Conservation (phyloP, 2,888 invertebrate species). For the Chloromyia formosa region DNA sequence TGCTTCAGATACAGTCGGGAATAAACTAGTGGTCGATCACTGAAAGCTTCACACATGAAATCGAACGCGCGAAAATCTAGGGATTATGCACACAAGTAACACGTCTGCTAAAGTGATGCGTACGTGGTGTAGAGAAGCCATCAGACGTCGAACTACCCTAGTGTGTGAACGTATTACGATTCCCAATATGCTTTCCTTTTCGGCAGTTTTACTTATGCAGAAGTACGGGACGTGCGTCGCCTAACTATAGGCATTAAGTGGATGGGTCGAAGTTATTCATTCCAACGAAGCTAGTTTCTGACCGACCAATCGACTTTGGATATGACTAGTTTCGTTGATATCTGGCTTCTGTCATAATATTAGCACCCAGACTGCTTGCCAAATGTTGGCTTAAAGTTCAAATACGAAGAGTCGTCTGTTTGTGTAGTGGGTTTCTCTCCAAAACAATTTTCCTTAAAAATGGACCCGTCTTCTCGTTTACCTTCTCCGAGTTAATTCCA, state of each 20-base stretch:
- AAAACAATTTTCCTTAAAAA: slow-evolving; percentile 43
- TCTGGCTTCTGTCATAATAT: too few species aligned
- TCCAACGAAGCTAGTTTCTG: slow-evolving; percentile 30
- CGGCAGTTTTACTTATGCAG: slow-evolving; percentile 48
- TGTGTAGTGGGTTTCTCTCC: too few species aligned
- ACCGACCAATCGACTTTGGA: not conserved
- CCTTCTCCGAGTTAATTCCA: slow-evolving; percentile 38
- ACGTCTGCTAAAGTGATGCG: not conserved
- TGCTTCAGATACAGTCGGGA: slow-evolving; percentile 43
- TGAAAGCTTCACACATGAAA: not conserved
- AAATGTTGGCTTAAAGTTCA: too few species aligned
- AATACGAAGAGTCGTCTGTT: too few species aligned
- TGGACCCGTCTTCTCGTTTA: slow-evolving; percentile 26
- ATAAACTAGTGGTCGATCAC: slow-evolving; percentile 19
- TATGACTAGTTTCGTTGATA: not conserved
- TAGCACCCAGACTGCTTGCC: too few species aligned
- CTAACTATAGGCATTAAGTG: slow-evolving; percentile 48
- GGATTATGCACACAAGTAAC: slow-evolving; percentile 21
- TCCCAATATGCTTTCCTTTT: slow-evolving; percentile 28
- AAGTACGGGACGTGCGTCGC: slow-evolving; percentile 46
- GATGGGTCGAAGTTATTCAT: slow-evolving; percentile 18
- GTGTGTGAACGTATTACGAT: slow-evolving; percentile 45
- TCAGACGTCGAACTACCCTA: slow-evolving; percentile 26
- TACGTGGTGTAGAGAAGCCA: not conserved
- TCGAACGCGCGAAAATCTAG: slow-evolving; percentile 5